These are phyloP conservation scores for Epizoanthus fatuus DNA, from an alignment of 92 coral and sea anemone genomes.

Conservation along the genomic window DNA sequence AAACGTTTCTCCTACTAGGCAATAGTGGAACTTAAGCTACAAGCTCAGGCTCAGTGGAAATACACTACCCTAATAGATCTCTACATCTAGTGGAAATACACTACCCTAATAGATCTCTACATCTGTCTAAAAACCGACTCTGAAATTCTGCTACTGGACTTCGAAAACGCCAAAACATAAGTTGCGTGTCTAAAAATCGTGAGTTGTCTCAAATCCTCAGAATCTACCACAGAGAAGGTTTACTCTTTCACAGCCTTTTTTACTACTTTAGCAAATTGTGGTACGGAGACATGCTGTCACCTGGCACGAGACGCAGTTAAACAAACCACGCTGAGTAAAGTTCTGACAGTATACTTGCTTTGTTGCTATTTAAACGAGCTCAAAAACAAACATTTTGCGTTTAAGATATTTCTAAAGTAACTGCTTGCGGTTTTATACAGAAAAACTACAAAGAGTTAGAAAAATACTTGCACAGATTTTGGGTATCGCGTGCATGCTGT, in stretches of 20 bases:
- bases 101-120: conserved; percentile 10
- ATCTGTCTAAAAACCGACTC: background rate
- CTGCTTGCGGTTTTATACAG: conserved; percentile 35
- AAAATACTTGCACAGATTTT: conserved; percentile 39
- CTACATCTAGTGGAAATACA: background rate
- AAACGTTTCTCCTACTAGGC: conserved; percentile 12
- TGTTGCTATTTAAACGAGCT: conserved; percentile 34
- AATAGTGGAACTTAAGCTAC: conserved; percentile 11
- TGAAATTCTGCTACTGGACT: conserved; percentile 8
- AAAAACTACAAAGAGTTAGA: conserved; percentile 20
- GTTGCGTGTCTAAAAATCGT: background rate
- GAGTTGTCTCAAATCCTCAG: background rate
- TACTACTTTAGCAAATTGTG: background rate
- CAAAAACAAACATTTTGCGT: conserved; percentile 11
- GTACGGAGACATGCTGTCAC: conserved; percentile 15
- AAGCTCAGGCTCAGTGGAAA: background rate
- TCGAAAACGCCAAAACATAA: background rate
- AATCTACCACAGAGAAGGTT: background rate
- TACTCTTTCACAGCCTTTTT: conserved; percentile 1
- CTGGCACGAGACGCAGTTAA: background rate
- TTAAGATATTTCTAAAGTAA: conserved; percentile 36
- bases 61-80: conserved; percentile 1
- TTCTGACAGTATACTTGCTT: conserved; percentile 25
- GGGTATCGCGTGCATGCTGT: conserved; percentile 12
- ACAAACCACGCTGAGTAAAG: conserved; percentile 25